Conservation (phyloP, 2,888 invertebrate species). For the Prionchulus punctatus region DNA sequence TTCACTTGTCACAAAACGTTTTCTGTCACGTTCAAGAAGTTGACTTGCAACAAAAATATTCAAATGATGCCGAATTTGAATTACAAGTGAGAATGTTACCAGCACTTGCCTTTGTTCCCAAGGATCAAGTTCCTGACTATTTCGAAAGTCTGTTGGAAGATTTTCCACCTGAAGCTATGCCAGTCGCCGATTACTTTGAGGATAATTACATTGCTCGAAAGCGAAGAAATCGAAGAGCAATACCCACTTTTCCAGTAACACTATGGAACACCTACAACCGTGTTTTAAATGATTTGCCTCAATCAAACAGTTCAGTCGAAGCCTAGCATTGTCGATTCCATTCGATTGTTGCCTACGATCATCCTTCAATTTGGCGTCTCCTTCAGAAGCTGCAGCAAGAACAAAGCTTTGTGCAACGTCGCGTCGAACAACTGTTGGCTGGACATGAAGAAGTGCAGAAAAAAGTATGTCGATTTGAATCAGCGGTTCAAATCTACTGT, state of each 20-base stretch:
- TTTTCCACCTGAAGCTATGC: neutral
- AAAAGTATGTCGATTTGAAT: neutral
- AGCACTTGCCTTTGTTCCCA: neutral
- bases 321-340: too few relatives aligned
- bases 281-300: too few relatives aligned
- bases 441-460: neutral
- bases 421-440: neutral
- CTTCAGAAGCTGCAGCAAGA: too few relatives aligned
- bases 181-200: neutral
- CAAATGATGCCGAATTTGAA: neutral
- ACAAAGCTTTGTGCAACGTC: neutral
- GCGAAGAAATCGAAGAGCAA: neutral
- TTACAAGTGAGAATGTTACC: neutral
- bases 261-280: too few relatives aligned
- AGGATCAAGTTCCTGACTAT: neutral
- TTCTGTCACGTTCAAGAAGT: neutral
- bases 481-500: neutral
- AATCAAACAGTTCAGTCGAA: too few relatives aligned
- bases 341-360: too few relatives aligned
- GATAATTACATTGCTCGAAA: neutral
- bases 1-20: neutral
- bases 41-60: neutral
- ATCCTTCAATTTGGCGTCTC: too few relatives aligned
- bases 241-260: too few relatives aligned
- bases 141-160: neutral